phyloP scores from a whole-genome alignment of 2,888 invertebrate genomes.

The Caenorhabditis plicata region DNA sequence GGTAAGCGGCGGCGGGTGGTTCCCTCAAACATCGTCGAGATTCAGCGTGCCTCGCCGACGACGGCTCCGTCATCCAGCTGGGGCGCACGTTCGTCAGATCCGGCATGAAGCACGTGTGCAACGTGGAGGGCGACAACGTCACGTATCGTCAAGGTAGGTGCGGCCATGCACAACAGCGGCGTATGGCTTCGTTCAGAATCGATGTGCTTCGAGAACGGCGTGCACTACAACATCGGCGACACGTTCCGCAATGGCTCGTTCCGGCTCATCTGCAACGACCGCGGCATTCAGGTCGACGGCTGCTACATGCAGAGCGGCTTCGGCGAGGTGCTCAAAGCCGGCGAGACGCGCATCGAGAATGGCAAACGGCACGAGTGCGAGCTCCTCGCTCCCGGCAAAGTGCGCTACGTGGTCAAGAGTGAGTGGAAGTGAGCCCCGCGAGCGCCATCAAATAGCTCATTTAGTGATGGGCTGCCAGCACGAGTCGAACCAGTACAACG shows the following conservation, averaged over 20 bases:
- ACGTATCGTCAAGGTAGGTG: conserved; percentile 62
- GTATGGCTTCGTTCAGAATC: conserved; percentile 41
- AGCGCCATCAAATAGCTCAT: conserved; percentile 13
- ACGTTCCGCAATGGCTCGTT: conserved; percentile 62
- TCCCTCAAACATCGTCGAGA: background rate
- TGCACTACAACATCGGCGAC: conserved; percentile 62
- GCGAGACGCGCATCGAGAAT: conserved; percentile 56
- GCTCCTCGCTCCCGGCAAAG: conserved; percentile 51
- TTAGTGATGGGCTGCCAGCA: conserved; percentile 60
- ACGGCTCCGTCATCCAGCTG: conserved; percentile 61
- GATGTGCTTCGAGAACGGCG: conserved; percentile 63
- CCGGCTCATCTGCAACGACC: conserved; percentile 55
- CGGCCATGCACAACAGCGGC: no score
- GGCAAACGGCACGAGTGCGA: conserved; percentile 59
- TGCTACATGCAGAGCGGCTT: conserved; percentile 58
- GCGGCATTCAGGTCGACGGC: conserved; percentile 58
- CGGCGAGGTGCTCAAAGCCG: conserved; percentile 47
- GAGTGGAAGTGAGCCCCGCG: no score
- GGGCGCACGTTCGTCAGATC: conserved; percentile 54
- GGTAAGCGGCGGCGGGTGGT: conserved; percentile 33
- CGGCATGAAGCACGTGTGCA: conserved; percentile 59
- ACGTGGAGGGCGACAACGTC: conserved; percentile 56
- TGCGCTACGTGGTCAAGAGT: conserved; percentile 61
- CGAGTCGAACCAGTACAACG: conserved; percentile 52
- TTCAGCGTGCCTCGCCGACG: conserved; percentile 61